These are phyloP conservation scores for Ctenopoma kingsleyae DNA, from an alignment of 2,797 vertebrate species.

Conservation along the genomic window DNA sequence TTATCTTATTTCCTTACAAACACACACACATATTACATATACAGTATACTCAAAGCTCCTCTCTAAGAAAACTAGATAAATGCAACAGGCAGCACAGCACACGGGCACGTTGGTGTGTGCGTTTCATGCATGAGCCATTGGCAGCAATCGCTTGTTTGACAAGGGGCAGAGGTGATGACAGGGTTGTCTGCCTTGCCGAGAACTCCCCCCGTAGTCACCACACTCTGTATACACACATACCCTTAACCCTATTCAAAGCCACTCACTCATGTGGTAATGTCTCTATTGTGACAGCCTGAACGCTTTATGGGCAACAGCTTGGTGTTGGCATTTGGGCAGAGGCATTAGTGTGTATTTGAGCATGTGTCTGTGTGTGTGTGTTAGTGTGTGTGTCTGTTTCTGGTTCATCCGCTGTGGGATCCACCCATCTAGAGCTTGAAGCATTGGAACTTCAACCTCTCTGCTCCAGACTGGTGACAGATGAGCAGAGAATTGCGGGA, in stretches of 20 bases:
- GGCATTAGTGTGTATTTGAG: constrained; percentile 63
- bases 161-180: constrained; percentile 79
- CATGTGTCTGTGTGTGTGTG: constrained; percentile 28
- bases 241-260: constrained; percentile 77
- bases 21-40: constrained; percentile 10
- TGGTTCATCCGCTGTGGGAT: constrained; percentile 60
- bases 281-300: constrained; percentile 82
- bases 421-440: constrained; percentile 50
- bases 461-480: constrained; percentile 34
- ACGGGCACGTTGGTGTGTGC: constrained; percentile 44
- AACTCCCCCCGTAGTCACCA: constrained; percentile 64
- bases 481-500: constrained; percentile 28
- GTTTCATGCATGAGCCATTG: constrained; percentile 48
- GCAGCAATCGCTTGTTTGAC: constrained; percentile 68
- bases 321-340: constrained; percentile 80
- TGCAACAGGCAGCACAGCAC: constrained; percentile 28
- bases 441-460: constrained; percentile 44
- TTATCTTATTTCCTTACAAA: constrained; percentile 23
- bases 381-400: constrained; percentile 34
- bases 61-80: constrained; percentile 11
- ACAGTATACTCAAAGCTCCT: background rate
- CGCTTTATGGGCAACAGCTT: constrained; percentile 85
- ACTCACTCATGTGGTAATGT: constrained; percentile 88
- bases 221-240: constrained; percentile 75
- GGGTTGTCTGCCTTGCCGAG: constrained; percentile 81